These are phyloP conservation scores for Mus spicilegus DNA, from an alignment of 2,113 vertebrate species.

Conservation along the genomic window DNA sequence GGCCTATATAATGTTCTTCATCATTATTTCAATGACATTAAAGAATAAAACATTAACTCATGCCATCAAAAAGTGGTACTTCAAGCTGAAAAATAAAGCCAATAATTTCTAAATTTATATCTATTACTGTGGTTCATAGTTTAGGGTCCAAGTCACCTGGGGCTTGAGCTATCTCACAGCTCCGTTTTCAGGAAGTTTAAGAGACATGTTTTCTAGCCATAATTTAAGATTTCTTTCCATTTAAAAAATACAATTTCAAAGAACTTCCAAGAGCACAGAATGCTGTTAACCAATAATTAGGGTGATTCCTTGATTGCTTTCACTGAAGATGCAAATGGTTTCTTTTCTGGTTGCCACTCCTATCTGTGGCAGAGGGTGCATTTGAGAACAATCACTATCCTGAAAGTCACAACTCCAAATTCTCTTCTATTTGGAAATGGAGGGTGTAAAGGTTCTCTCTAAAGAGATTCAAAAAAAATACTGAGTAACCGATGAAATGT, in stretches of 20 bases:
- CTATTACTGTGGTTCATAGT: background rate
- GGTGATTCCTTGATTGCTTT: background rate
- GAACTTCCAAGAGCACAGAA: constrained; percentile 1
- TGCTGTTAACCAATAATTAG: background rate
- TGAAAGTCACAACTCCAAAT: background rate
- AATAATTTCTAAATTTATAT: background rate
- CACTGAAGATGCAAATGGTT: background rate
- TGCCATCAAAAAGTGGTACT: constrained; percentile 7
- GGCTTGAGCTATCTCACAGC: background rate
- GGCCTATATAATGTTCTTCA: background rate
- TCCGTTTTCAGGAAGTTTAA: background rate
- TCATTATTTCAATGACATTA: constrained; percentile 30
- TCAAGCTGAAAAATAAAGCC: constrained; percentile 44
- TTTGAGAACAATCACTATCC: background rate
- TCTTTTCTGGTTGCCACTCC: background rate
- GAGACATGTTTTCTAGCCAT: constrained; percentile 22
- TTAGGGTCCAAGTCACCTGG: background rate
- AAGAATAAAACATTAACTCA: constrained; percentile 11
- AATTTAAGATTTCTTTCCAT: constrained; percentile 16
- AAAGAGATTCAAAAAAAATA: constrained; percentile 5
- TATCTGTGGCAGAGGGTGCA: background rate
- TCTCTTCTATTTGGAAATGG: constrained; percentile 10
- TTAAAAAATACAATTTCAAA: constrained; percentile 22
- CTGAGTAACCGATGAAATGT: background rate
- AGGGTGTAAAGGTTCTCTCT: background rate